phyloP scores from a whole-genome alignment of 2,888 invertebrate genomes.

The Melieria picta region DNA sequence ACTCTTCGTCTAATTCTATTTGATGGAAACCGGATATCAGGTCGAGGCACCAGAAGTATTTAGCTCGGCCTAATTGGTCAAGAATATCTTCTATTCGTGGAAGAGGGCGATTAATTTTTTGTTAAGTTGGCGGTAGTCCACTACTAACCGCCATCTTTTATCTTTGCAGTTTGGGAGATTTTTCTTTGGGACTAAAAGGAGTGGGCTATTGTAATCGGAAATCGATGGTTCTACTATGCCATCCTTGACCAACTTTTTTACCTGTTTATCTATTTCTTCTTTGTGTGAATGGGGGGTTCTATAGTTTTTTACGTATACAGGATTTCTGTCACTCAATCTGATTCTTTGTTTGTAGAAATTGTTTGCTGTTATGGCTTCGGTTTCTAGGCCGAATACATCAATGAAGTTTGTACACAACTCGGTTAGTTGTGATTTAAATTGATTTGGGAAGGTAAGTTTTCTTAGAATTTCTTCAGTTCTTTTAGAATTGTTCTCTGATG shows the following conservation, averaged over 20 bases:
- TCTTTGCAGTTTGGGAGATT: neutral
- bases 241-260: conserved; percentile 31
- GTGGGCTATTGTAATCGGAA: conserved; percentile 9
- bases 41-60: conserved; percentile 24
- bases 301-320: conserved; percentile 33
- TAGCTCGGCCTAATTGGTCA: conserved; percentile 11
- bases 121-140: conserved; percentile 7
- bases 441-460: conserved; percentile 10
- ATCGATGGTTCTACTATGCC: conserved; percentile 28
- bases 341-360: conserved; percentile 30
- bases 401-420: conserved; percentile 15
- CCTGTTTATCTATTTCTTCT: conserved; percentile 31
- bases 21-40: conserved; percentile 27
- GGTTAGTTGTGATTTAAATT: neutral
- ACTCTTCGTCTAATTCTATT: conserved; percentile 17
- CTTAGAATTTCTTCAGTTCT: conserved; percentile 1
- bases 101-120: conserved; percentile 13
- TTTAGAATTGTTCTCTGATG: conserved; percentile 13
- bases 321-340: conserved; percentile 16
- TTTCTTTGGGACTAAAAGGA: neutral
- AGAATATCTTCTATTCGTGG: conserved; percentile 18
- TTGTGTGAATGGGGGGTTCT: conserved; percentile 31
- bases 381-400: conserved; percentile 35
- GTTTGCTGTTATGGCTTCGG: conserved; percentile 23
- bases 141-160: conserved; percentile 13